A percentile compares a stretch with the other conserved stretches of the same genome.
phyloP scores from a whole-genome alignment of 2,113 vertebrate species.

The Tylochromis polylepis region DNA sequence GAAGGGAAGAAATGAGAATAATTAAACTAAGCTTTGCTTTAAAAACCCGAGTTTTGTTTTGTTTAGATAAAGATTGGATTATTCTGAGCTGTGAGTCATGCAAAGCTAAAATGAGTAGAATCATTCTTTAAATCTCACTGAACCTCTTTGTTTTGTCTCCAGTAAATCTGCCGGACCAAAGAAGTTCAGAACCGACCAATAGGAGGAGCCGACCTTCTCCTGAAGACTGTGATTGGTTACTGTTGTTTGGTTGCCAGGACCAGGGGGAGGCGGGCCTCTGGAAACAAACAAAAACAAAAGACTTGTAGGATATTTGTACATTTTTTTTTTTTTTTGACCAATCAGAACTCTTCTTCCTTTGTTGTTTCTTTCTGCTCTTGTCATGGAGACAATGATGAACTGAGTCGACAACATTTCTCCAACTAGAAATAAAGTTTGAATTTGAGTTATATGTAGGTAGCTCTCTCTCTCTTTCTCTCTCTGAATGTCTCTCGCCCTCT shows the following conservation, averaged over 20 bases:
- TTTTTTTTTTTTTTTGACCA: not conserved
- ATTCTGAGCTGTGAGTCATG: not conserved
- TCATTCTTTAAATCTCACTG: not conserved
- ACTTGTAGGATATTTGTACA: conserved; percentile 54
- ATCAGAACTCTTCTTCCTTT: not conserved
- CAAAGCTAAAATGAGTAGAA: not conserved
- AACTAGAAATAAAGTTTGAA: not conserved
- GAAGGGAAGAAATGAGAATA: not conserved
- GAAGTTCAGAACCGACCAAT: conserved; percentile 82
- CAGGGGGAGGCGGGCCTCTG: not conserved
- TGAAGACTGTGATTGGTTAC: not conserved
- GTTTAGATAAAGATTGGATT: not conserved
- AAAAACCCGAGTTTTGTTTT: not conserved
- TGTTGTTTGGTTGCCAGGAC: not conserved
- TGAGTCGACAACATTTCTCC: not conserved
- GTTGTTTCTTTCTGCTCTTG: conserved; percentile 13
- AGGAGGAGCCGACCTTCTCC: conserved; percentile 28
- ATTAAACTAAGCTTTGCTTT: not conserved
- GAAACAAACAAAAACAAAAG: conserved; percentile 16
- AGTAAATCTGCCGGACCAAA: conserved; percentile 81
- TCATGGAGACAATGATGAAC: not conserved
- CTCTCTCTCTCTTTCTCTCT: not conserved
- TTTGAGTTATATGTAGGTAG: conserved; percentile 14
- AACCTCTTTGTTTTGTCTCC: not conserved
- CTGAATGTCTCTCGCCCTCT: not conserved